These are phyloP conservation scores for Cerastoderma edule DNA, from an alignment of 2,888 invertebrate genomes.

Conservation along the genomic window DNA sequence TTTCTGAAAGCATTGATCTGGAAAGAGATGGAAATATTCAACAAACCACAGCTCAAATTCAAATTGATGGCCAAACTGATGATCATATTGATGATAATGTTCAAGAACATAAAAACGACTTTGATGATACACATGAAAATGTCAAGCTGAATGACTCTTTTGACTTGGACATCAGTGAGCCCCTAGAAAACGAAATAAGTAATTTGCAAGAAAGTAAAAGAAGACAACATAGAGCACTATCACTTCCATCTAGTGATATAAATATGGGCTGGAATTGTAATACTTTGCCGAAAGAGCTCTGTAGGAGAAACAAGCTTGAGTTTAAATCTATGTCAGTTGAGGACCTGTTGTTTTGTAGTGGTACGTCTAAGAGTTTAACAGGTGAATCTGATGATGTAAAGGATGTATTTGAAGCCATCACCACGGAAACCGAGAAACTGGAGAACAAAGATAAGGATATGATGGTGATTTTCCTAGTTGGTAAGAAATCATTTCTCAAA, in stretches of 20 bases:
- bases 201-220: too few relatives aligned
- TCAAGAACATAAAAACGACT: too few relatives aligned
- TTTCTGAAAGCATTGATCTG: too few relatives aligned
- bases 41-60: too few relatives aligned
- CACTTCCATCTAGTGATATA: neutral
- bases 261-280: neutral
- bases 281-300: neutral
- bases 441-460: slow-evolving; percentile 52
- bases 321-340: slow-evolving; percentile 34
- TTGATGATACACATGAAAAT: too few relatives aligned
- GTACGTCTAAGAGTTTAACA: neutral
- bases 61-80: neutral
- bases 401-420: slow-evolving; percentile 51
- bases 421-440: slow-evolving; percentile 42
- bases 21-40: too few relatives aligned
- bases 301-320: slow-evolving; percentile 1
- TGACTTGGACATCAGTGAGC: too few relatives aligned
- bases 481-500: slow-evolving; percentile 39
- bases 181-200: too few relatives aligned
- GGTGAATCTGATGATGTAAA: slow-evolving; percentile 33
- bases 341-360: slow-evolving; percentile 45
- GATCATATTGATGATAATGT: neutral
- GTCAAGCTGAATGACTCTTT: too few relatives aligned
- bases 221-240: too few relatives aligned
- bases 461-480: slow-evolving; percentile 55